phyloP scores from a whole-genome alignment of 2,797 vertebrate genomes.

The Cetoscarus ocellatus region DNA sequence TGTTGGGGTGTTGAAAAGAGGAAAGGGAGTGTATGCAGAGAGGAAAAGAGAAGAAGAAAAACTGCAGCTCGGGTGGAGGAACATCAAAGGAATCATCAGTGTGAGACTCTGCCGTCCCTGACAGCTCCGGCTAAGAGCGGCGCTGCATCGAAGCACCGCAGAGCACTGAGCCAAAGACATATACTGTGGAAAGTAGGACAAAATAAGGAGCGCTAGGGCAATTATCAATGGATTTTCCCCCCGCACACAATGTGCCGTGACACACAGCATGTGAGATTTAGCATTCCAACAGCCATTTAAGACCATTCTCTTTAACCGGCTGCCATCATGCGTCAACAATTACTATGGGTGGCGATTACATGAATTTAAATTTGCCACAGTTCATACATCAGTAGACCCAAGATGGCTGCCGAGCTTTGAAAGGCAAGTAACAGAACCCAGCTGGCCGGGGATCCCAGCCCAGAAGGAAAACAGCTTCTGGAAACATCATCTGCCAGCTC shows the following conservation, averaged over 20 bases:
- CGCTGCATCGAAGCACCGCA: constrained; percentile 62
- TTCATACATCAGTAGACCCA: constrained; percentile 74
- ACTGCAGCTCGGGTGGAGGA: constrained; percentile 26
- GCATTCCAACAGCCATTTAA: constrained; percentile 24
- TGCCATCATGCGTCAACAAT: constrained; percentile 47
- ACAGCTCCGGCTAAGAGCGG: constrained; percentile 76
- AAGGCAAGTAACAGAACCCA: constrained; percentile 70
- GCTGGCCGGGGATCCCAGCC: constrained; percentile 31
- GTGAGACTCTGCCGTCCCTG: constrained; percentile 73
- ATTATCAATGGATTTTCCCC: constrained; percentile 64
- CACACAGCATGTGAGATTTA: constrained; percentile 25
- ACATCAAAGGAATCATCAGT: constrained; percentile 77
- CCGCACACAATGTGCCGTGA: constrained; percentile 45
- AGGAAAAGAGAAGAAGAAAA: constrained; percentile 17
- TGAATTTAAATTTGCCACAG: constrained; percentile 61
- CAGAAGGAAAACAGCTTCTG: constrained; percentile 36
- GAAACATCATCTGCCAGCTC: constrained; percentile 40
- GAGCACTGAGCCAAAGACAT: constrained; percentile 61
- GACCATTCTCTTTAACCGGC: constrained; percentile 11
- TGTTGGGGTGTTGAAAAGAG: constrained; percentile 13
- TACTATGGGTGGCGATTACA: constrained; percentile 50
- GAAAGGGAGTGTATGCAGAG: constrained; percentile 27
- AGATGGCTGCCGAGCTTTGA: constrained; percentile 86
- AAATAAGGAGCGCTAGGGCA: constrained; percentile 56
- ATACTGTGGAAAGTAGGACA: constrained; percentile 70